Percentiles rank a stretch among this genome's conserved stretches.
Evolutionary conservation across 2,888 invertebrate genomes (phyloP).

Genomic region (Drosophila neonasuta): DNA sequence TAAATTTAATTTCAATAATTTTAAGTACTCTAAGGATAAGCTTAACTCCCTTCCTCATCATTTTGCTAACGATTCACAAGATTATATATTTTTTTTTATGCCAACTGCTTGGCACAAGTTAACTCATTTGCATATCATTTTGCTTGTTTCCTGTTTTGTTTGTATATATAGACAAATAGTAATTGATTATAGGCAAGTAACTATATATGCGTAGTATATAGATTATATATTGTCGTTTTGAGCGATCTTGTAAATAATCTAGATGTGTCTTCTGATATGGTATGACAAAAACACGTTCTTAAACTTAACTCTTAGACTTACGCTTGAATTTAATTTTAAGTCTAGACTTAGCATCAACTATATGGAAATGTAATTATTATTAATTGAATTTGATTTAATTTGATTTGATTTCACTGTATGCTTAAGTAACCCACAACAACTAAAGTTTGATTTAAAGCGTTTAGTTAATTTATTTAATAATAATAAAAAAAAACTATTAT

Average conservation of each 20-base stretch:
- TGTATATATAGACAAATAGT: conserved; percentile 50
- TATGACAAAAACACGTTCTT: conserved; percentile 34
- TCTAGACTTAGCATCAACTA: conserved; percentile 25
- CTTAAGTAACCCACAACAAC: conserved; percentile 48
- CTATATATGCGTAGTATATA: conserved; percentile 39
- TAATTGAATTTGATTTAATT: conserved; percentile 33
- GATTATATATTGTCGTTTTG: conserved; percentile 49
- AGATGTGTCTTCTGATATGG: conserved; percentile 24
- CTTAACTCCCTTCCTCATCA: conserved; percentile 16
- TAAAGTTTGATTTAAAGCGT: conserved; percentile 64
- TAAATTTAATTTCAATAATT: conserved; percentile 11
- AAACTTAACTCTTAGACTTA: conserved; percentile 27
- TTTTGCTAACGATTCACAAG: conserved; percentile 13
- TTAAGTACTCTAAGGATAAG: conserved; percentile 7
- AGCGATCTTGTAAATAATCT: conserved; percentile 55
- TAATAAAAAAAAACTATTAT: conserved; percentile 64
- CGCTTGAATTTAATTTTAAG: conserved; percentile 7
- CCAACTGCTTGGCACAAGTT: conserved; percentile 8
- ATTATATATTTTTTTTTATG: conserved; percentile 3
- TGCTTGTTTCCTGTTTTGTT: conserved; percentile 21
- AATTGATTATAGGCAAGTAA: conserved; percentile 31
- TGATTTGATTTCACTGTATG: conserved; percentile 41
- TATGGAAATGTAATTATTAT: conserved; percentile 35
- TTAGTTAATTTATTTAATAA: conserved; percentile 75
- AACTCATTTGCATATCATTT: conserved; percentile 5